Percentiles rank a stretch among this genome's conserved stretches.
Conservation (phyloP, 2,797 vertebrate genomes). For the Hozukius guyotensis region DNA sequence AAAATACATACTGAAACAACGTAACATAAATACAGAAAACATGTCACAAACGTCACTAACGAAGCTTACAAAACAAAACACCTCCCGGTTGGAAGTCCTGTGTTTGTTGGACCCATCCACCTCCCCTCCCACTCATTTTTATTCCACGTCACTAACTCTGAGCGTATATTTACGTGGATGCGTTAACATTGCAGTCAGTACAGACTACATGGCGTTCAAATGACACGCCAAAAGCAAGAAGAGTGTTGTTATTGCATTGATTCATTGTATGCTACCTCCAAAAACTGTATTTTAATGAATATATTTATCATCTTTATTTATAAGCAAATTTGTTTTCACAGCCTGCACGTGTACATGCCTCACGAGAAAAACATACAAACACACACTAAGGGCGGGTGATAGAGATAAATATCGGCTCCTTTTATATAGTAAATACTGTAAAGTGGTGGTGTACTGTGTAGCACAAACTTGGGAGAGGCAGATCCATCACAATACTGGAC, state of each 20-base stretch:
- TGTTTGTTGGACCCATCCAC: too few species aligned
- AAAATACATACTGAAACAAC: too few species aligned
- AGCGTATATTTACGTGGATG: too few species aligned
- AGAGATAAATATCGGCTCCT: background rate
- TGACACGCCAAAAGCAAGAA: too few species aligned
- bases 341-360: background rate
- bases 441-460: background rate
- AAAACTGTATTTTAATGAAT: background rate
- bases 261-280: background rate
- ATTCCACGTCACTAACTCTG: too few species aligned
- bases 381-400: background rate
- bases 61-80: too few species aligned
- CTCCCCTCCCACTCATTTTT: too few species aligned
- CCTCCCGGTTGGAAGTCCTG: too few species aligned
- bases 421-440: background rate
- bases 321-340: background rate
- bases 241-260: fast-evolving
- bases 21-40: too few species aligned
- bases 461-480: background rate
- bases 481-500: background rate
- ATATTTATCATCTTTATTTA: background rate
- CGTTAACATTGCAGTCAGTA: too few species aligned
- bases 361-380: background rate
- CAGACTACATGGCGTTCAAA: too few species aligned
- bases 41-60: too few species aligned